Conservation (phyloP, 2,113 vertebrate species). For the Tetrax tetrax region DNA sequence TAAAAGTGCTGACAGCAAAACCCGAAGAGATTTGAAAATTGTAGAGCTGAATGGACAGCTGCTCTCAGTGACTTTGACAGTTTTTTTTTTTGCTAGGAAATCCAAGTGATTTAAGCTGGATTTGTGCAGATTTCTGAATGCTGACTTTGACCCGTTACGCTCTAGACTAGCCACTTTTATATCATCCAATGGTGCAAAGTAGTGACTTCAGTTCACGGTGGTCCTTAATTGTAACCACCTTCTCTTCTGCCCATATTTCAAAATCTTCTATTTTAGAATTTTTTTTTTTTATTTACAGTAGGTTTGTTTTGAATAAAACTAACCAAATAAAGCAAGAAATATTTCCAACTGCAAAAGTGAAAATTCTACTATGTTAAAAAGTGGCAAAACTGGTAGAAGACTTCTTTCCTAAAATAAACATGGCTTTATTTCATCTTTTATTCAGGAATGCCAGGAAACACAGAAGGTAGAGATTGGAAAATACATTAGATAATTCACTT, state of each 20-base stretch:
- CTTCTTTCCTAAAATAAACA: neutral
- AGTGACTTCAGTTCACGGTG: neutral
- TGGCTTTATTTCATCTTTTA: conserved; percentile 25
- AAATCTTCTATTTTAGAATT: neutral
- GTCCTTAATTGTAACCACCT: neutral
- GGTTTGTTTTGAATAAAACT: neutral
- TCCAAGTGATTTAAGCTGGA: neutral
- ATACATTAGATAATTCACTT: conserved; percentile 46
- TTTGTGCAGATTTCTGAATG: conserved; percentile 16
- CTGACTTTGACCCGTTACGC: neutral
- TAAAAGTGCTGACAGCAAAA: conserved; percentile 30
- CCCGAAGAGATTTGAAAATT: neutral
- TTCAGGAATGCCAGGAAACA: conserved; percentile 32
- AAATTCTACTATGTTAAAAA: neutral
- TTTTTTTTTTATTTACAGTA: neutral
- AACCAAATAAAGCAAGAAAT: neutral
- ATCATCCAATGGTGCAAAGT: neutral
- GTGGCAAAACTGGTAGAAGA: neutral
- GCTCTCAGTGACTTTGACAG: conserved; percentile 3
- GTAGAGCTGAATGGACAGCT: neutral
- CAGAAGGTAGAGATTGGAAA: conserved; percentile 55
- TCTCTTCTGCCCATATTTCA: neutral
- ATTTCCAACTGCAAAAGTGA: neutral
- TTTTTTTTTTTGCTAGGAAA: neutral
- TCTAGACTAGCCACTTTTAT: neutral